Percentiles rank a stretch among this genome's conserved stretches.
These are phyloP conservation scores for Tigriopus californicus DNA, from an alignment of 2,888 invertebrate genomes.

Conservation along the genomic window DNA sequence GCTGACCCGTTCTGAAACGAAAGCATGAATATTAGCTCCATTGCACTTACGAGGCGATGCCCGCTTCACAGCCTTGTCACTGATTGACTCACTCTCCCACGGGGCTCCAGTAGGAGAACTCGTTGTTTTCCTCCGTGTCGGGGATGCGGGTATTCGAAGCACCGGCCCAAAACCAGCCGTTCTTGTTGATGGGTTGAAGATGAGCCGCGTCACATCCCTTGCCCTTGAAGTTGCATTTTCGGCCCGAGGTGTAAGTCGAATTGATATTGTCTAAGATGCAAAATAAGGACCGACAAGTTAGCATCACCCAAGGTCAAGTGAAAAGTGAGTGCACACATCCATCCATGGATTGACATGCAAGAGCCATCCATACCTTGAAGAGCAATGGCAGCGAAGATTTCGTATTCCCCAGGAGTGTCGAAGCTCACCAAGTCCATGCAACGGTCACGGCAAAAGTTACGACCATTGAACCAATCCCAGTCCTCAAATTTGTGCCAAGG, in stretches of 20 bases:
- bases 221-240: slow-evolving; percentile 66
- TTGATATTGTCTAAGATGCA: slow-evolving; percentile 19
- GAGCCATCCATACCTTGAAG: slow-evolving; percentile 11
- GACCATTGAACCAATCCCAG: slow-evolving; percentile 61
- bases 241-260: slow-evolving; percentile 77
- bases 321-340: too few relatives aligned
- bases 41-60: too few relatives aligned
- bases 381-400: slow-evolving; percentile 34
- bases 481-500: slow-evolving; percentile 16
- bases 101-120: slow-evolving; percentile 4
- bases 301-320: too few relatives aligned
- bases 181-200: slow-evolving; percentile 41
- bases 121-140: slow-evolving; percentile 40
- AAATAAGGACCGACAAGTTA: neutral
- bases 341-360: too few relatives aligned
- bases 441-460: slow-evolving; percentile 73
- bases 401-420: slow-evolving; percentile 76
- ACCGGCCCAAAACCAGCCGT: slow-evolving; percentile 86
- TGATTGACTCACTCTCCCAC: slow-evolving; percentile 16
- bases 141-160: slow-evolving; percentile 76
- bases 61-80: too few relatives aligned
- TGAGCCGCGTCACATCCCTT: slow-evolving; percentile 14
- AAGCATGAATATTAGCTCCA: too few relatives aligned
- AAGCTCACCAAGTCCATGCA: slow-evolving; percentile 82
- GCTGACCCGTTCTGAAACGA: neutral